These are phyloP conservation scores for Halocynthia aurantium DNA, from an alignment of 23 tunicate genomes.

Conservation along the genomic window DNA sequence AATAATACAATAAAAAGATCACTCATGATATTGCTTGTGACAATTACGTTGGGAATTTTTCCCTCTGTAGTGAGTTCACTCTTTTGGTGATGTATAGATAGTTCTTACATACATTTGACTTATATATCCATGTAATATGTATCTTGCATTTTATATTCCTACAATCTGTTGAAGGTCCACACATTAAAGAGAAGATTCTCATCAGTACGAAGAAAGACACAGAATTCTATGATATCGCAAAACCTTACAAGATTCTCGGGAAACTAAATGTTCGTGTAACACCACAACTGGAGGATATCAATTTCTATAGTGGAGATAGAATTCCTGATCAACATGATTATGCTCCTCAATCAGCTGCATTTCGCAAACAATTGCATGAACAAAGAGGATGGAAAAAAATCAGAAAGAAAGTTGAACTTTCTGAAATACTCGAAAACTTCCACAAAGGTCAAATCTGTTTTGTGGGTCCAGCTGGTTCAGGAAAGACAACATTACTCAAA, in stretches of 20 bases:
- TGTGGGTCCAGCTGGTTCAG: constrained; percentile 1
- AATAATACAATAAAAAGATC: too few species aligned
- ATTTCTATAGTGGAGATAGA: not conserved
- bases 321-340: not conserved
- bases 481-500: constrained; percentile 11
- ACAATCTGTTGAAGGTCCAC: too few species aligned
- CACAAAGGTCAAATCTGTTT: constrained; percentile 3
- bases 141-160: too few species aligned
- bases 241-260: not conserved
- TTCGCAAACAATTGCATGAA: not conserved
- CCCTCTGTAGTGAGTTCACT: too few species aligned
- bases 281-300: not conserved
- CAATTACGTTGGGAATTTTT: too few species aligned
- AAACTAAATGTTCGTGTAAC: not conserved
- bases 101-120: too few species aligned
- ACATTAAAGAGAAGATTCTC: too few species aligned
- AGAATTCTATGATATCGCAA: too few species aligned
- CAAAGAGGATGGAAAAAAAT: not conserved
- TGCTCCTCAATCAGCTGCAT: constrained; percentile 2
- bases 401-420: not conserved
- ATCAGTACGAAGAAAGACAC: too few species aligned
- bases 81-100: too few species aligned
- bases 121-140: too few species aligned
- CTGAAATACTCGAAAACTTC: not conserved
- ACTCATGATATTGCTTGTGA: too few species aligned